These are phyloP conservation scores for Latrodectus geometricus DNA, from an alignment of 1,140 invertebrate species.

Conservation along the genomic window DNA sequence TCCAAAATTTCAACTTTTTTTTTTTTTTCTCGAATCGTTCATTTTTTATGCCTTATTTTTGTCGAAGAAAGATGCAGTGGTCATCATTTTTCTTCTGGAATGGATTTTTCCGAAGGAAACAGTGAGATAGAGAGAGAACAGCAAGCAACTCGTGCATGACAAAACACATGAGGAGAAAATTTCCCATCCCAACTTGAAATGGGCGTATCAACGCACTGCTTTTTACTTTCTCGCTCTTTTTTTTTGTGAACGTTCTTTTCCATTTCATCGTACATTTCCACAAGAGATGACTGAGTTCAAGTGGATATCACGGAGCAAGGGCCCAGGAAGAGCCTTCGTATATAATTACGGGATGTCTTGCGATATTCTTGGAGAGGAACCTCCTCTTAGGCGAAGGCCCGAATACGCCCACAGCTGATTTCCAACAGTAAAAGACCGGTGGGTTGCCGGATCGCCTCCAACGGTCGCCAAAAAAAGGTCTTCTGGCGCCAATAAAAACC, in stretches of 20 bases:
- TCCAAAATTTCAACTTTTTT: constrained; percentile 10
- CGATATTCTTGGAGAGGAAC: background rate
- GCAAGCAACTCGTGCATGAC: constrained; percentile 59
- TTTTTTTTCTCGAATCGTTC: background rate
- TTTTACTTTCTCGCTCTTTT: constrained; percentile 1
- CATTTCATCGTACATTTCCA: constrained; percentile 38
- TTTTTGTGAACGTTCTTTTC: constrained; percentile 40
- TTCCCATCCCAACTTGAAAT: constrained; percentile 10
- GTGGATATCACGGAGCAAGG: constrained; percentile 42
- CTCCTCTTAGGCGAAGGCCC: constrained; percentile 18
- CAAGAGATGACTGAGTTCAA: constrained; percentile 25
- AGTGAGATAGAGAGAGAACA: background rate
- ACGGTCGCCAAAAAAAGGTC: background rate
- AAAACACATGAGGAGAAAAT: constrained; percentile 59
- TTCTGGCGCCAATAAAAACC: background rate
- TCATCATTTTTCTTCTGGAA: background rate
- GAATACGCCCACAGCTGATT: constrained; percentile 34
- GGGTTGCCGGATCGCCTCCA: constrained; percentile 18
- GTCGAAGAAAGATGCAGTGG: background rate
- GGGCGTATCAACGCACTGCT: constrained; percentile 22
- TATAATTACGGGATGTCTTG: constrained; percentile 50
- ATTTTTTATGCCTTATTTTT: background rate
- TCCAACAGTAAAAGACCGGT: background rate
- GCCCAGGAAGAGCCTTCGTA: constrained; percentile 20
- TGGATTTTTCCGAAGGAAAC: background rate